A percentile compares a stretch with the other conserved stretches of the same genome.
Evolutionary conservation across 1,140 invertebrate genomes (phyloP).

Genomic region (Magallana angulata): DNA sequence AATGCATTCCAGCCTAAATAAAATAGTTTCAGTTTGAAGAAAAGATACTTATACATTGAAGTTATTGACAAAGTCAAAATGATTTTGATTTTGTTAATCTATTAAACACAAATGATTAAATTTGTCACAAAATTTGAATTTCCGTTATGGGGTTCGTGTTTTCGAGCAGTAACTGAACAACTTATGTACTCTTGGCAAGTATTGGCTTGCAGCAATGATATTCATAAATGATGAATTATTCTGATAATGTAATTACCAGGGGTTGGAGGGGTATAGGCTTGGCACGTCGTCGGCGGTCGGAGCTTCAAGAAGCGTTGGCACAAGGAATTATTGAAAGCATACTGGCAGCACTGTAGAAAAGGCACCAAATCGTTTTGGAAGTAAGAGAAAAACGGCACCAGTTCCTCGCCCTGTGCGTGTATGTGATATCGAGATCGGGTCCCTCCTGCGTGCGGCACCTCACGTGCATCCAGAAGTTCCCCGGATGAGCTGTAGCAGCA

Average conservation of each 20-base stretch:
- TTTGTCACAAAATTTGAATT: no score
- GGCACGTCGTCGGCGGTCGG: slow-evolving; percentile 65
- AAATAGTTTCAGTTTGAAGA: no score
- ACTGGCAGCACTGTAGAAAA: slow-evolving; percentile 72
- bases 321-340: slow-evolving; percentile 59
- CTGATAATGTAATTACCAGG: slow-evolving; percentile 63
- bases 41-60: no score
- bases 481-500: slow-evolving; percentile 70
- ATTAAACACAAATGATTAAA: no score
- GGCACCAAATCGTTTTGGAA: slow-evolving; percentile 69
- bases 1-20: no score
- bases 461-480: slow-evolving; percentile 68
- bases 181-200: no score
- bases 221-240: no score
- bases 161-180: no score
- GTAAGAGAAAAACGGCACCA: slow-evolving; percentile 71
- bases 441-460: slow-evolving; percentile 62
- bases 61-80: no score
- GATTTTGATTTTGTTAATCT: no score
- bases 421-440: slow-evolving; percentile 67
- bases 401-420: slow-evolving; percentile 59
- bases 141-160: no score
- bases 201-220: no score
- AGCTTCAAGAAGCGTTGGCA: slow-evolving; percentile 60
- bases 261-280: slow-evolving; percentile 67